A percentile compares a stretch with the other conserved stretches of the same genome.
phyloP scores from a whole-genome alignment of 2,113 vertebrate genomes.

The Formicarius rufipectus region DNA sequence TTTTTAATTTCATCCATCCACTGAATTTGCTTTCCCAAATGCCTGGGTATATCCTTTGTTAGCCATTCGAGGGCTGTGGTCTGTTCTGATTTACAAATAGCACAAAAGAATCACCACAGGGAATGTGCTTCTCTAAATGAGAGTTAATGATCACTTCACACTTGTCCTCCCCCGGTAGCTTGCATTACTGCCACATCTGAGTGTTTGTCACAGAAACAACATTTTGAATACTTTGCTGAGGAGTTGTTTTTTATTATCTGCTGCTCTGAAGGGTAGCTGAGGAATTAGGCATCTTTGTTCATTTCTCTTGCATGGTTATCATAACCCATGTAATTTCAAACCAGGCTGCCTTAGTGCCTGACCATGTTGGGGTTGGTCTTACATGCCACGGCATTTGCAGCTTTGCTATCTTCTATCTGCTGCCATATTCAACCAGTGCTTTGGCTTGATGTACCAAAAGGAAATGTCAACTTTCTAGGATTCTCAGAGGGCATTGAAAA shows the following conservation, averaged over 20 bases:
- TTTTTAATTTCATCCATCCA: neutral
- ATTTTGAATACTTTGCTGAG: neutral
- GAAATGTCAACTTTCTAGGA: neutral
- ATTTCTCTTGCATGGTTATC: neutral
- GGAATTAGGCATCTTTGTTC: neutral
- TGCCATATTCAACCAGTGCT: neutral
- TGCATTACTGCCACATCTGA: neutral
- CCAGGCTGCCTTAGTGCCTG: neutral
- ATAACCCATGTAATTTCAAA: neutral
- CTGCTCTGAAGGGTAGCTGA: neutral
- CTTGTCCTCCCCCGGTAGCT: neutral
- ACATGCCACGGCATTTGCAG: neutral
- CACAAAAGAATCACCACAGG: neutral
- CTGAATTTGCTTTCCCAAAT: neutral
- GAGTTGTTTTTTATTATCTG: neutral
- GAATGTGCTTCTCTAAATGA: neutral
- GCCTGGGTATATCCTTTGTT: neutral
- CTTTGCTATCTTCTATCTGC: accelerated
- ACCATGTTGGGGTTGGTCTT: neutral
- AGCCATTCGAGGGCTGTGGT: neutral
- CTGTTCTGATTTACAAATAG: neutral
- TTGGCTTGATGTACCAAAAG: neutral
- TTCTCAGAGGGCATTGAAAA: neutral
- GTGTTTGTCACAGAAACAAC: neutral
- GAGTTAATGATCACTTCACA: neutral